These are phyloP conservation scores for Sylvilagus floridanus DNA, from an alignment of 2,797 vertebrate species.

Conservation along the genomic window DNA sequence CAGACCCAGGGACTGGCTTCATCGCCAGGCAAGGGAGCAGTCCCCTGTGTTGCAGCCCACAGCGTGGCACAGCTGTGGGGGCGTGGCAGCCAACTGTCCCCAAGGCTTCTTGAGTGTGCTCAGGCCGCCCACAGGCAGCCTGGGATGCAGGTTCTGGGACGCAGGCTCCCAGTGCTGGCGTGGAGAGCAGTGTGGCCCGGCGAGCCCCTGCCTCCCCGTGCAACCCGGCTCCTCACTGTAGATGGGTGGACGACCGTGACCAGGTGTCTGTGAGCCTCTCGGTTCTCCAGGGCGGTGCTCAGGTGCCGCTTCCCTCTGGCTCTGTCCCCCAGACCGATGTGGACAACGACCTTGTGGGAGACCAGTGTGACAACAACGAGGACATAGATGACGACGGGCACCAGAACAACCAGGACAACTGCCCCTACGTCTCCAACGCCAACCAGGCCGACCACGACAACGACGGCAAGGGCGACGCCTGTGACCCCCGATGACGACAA, in stretches of 20 bases:
- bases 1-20: fast-evolving
- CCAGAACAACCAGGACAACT: slow-evolving; percentile 99
- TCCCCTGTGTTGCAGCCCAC: neutral
- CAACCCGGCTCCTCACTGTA: neutral
- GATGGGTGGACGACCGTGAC: too few species aligned
- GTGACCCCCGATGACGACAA: slow-evolving; percentile 97
- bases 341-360: slow-evolving; percentile 97
- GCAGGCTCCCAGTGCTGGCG: fast-evolving
- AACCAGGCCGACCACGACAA: slow-evolving; percentile 98
- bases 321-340: slow-evolving; percentile 89
- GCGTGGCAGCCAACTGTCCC: too few species aligned
- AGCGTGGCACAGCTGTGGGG: neutral
- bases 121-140: too few species aligned
- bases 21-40: neutral
- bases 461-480: slow-evolving; percentile 97
- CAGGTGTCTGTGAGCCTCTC: neutral
- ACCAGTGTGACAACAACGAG: slow-evolving; percentile 97
- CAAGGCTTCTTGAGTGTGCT: too few species aligned
- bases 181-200: fast-evolving
- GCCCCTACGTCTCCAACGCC: slow-evolving; percentile 96
- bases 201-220: fast-evolving
- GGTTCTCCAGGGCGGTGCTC: too few species aligned
- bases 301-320: fast-evolving
- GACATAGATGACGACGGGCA: slow-evolving; percentile 98
- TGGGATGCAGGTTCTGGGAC: fast-evolving